phyloP scores from a whole-genome alignment of 2,797 vertebrate species.

The Discoglossus pictus region DNA sequence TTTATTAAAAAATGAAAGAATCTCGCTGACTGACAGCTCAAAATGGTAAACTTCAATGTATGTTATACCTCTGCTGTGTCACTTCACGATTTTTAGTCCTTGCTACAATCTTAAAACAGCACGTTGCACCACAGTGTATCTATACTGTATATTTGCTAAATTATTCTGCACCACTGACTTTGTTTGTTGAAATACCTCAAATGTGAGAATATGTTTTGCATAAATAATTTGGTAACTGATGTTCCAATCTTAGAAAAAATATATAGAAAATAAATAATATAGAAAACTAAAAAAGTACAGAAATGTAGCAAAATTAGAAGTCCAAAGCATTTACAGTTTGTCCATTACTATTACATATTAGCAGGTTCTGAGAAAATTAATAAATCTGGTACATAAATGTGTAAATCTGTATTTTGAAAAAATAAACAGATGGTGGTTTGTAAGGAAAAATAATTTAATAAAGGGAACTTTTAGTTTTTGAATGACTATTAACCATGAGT shows the following conservation, averaged over 20 bases:
- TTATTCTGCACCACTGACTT: too few species aligned
- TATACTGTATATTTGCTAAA: too few species aligned
- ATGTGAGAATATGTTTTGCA: not conserved
- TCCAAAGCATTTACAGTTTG: too few species aligned
- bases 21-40: too few species aligned
- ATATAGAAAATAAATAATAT: not conserved
- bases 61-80: too few species aligned
- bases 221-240: conserved; percentile 16
- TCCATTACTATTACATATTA: too few species aligned
- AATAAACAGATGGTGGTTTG: conserved; percentile 31
- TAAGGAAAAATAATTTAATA: conserved; percentile 24
- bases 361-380: conserved; percentile 1
- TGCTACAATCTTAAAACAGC: too few species aligned
- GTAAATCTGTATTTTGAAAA: not conserved
- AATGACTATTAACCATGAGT: conserved; percentile 10
- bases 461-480: conserved; percentile 2
- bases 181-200: conserved; percentile 4
- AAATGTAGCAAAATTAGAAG: not conserved
- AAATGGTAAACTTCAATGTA: too few species aligned
- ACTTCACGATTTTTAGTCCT: too few species aligned
- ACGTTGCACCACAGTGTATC: too few species aligned
- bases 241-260: too few species aligned
- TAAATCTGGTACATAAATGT: conserved; percentile 20
- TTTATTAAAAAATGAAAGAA: too few species aligned
- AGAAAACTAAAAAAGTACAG: not conserved